Conservation (phyloP, 2,797 vertebrate genomes). For the Aselliscus stoliczkanus region DNA sequence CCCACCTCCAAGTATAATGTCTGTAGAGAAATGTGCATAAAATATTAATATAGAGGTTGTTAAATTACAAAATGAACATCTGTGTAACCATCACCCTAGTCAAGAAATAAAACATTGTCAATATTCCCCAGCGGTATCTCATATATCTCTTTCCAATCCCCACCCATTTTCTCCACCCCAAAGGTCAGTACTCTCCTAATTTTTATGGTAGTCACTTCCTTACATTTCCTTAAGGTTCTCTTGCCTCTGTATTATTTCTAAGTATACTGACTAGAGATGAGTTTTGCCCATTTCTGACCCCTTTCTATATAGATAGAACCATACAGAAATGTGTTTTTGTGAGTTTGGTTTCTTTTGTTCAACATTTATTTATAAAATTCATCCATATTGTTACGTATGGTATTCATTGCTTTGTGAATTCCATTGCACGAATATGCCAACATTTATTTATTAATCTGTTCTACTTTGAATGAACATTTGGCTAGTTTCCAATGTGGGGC, state of each 20-base stretch:
- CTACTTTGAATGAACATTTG: neutral
- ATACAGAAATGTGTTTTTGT: neutral
- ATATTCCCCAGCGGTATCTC: neutral
- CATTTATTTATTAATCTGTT: neutral
- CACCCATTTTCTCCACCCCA: neutral
- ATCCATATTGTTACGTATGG: neutral
- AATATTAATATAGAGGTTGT: neutral
- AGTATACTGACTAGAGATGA: neutral
- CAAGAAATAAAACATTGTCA: neutral
- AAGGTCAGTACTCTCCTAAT: neutral
- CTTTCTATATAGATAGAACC: neutral
- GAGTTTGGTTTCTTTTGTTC: neutral
- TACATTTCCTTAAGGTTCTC: neutral
- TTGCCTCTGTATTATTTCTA: neutral
- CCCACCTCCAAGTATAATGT: neutral
- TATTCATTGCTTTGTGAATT: neutral
- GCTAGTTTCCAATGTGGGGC: neutral
- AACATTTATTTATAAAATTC: neutral
- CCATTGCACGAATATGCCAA: neutral
- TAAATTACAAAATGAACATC: neutral
- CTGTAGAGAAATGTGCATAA: neutral
- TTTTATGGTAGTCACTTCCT: neutral
- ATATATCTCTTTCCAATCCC: neutral
- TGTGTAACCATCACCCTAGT: neutral
- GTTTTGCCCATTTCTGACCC: neutral